Conservation (phyloP, 2,888 invertebrate genomes). For the Creontiades dilutus region DNA sequence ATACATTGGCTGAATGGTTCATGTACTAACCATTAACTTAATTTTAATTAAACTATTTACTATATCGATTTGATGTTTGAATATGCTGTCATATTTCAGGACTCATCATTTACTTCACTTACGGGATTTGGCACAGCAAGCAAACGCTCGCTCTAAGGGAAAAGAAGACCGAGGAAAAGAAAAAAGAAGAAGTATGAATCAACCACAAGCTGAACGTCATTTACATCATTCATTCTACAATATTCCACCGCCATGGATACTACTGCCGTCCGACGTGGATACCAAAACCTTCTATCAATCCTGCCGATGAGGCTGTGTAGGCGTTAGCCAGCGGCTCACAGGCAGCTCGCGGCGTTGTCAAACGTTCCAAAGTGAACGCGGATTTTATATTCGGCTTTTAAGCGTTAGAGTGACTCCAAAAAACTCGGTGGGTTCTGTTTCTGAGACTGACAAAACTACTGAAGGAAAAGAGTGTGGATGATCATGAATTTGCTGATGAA, state of each 20-base stretch:
- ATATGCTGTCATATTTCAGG: conserved; percentile 59
- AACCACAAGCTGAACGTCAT: not conserved
- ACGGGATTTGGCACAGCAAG: conserved; percentile 74
- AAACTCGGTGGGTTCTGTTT: not conserved
- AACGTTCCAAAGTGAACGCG: too few species aligned
- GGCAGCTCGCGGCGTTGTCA: too few species aligned
- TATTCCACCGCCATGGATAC: not conserved
- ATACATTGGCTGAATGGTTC: too few species aligned
- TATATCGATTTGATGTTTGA: too few species aligned
- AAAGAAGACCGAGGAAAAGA: conserved; percentile 47
- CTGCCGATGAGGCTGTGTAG: not conserved
- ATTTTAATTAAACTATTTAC: too few species aligned
- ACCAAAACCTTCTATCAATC: not conserved
- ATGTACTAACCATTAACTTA: too few species aligned
- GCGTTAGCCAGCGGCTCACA: too few species aligned
- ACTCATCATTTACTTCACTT: conserved; percentile 72
- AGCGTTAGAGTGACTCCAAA: not conserved
- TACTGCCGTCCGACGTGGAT: too few species aligned
- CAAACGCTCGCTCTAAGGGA: not conserved
- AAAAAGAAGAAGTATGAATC: conserved; percentile 35
- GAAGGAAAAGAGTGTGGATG: too few species aligned
- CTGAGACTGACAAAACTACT: too few species aligned
- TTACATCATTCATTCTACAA: not conserved
- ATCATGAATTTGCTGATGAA: too few species aligned
- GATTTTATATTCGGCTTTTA: too few species aligned